Base-by-base conservation (phyloP, 2,888 invertebrate species). In the Catocala sponsa region DNA sequence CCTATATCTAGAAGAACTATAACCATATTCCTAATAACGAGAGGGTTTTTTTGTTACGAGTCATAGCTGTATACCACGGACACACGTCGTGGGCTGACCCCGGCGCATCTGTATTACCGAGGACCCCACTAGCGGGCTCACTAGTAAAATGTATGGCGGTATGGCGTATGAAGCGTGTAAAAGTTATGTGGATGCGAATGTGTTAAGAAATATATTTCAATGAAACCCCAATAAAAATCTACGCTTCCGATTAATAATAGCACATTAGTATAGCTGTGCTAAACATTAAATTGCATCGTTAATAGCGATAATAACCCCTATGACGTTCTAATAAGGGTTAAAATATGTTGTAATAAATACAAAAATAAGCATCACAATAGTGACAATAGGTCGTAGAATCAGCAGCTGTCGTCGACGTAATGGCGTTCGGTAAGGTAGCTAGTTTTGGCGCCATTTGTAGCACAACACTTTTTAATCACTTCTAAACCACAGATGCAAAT, bases 181-280 rank as follows among this genome's bases (percentile, higher is more conserved):
- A n/a, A n/a, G n/a, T n/a, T n/a, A n/a, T n/a, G n/a, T n/a, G n/a
- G n/a, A n/a, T n/a, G n/a, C n/a, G n/a, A n/a, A n/a, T n/a, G n/a
- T n/a, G n/a, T n/a, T n/a, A 48, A 75, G 67, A 70, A 75, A 74
- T 72, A 65, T 68, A 43, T 69, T 78, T 76, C 73, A 73, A 82
- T 79, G 68, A 76, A 73, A 76, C 84, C 86, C 83, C 78, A 86
- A 84, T 86, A 84, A 81, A 75, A 84, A 80, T 81, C 56, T 79
- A 78, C 79, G 81, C 82, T 80, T 84, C 83, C 82, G 80, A 86
- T 82, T 86, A 86, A 86, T 85, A 86, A 84, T 84, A 86, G 72
- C 74, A 59, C 66, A 69, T 72, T 74, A 72, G 33, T 69, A 58
- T 15, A 62, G 63, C 69, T 68, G 72, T 72, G 67, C 64, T 72